phyloP scores from a whole-genome alignment of 2,113 vertebrate genomes.

The Psittacula cyanocephala region DNA sequence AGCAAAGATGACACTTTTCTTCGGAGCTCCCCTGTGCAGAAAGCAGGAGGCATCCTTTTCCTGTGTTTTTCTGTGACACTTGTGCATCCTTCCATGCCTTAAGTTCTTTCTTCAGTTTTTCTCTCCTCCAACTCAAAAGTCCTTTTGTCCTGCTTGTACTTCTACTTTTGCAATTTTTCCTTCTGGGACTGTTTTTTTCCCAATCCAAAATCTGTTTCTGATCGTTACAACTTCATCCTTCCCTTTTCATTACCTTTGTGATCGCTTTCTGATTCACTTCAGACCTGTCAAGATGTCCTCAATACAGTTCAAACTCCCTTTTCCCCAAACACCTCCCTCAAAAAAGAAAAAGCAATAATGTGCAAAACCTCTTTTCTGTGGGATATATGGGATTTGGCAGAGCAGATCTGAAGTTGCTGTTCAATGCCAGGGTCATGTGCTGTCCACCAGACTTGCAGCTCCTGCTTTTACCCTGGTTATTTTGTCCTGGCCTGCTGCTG shows the following conservation, averaged over 20 bases:
- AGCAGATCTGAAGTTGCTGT: neutral
- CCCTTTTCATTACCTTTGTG: neutral
- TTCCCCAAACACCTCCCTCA: neutral
- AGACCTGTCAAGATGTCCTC: neutral
- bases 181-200: neutral
- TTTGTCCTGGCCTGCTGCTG: neutral
- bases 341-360: neutral
- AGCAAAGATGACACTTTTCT: neutral
- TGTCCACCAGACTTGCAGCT: neutral
- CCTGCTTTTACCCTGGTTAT: neutral
- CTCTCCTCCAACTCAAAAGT: neutral
- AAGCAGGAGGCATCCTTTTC: neutral
- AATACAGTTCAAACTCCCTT: neutral
- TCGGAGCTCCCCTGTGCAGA: neutral
- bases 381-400: neutral
- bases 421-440: neutral
- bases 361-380: neutral
- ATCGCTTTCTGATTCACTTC: neutral
- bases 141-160: neutral
- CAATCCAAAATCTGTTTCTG: neutral
- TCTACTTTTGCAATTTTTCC: neutral
- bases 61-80: neutral
- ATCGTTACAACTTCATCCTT: neutral
- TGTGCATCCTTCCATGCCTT: neutral
- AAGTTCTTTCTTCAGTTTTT: neutral